Evolutionary conservation across 2,797 vertebrate genomes (phyloP), one percentile per base, ranked within the genome.

Genomic region (Spondyliosoma cantharus): DNA sequence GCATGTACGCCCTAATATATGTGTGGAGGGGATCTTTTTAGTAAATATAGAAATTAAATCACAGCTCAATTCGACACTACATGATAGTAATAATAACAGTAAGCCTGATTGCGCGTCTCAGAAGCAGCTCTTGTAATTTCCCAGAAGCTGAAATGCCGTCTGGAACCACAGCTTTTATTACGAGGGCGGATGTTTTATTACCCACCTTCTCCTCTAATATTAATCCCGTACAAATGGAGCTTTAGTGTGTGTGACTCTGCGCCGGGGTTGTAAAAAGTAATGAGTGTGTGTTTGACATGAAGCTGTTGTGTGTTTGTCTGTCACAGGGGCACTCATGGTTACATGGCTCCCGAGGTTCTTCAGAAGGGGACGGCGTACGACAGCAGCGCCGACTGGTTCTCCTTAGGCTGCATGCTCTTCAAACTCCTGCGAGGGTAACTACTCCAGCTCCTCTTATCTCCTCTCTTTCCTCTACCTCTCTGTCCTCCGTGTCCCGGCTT

Each of bases 351-450:
- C 0, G 98, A 99, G 94, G 98, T 99, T 64, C 96, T 99, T 15
- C 98, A 99, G 95, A 99, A 99, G 90, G 98, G 98, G 52, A 99
- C 97, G 0, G 96, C 97, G 0, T 99, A 99, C 0, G 98, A 99
- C 93, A 99, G 98, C 96, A 99, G 98, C 0, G 98, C 98, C 0
- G 98, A 99, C 94, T 99, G 98, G 98, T 99, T 99, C 95, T 99
- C 98, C 3, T 89, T 99, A 86, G 98, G 97, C 80, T 99, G 98
- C 91, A 98, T 99, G 98, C 96, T 99, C 58, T 99, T 99, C 96
- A 99, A 99, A 75, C 97, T 99, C 2, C 96, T 99, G 37, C 92
- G 98, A 92, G 98, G 98, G 98, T 99, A 94, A 97, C 27, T 24
- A 24, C 63, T 78, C 32, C 61, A 24, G 15, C 71, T 53, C 32